Conservation (phyloP, 1,140 invertebrate genomes). For the Drosophila melanogaster region DNA sequence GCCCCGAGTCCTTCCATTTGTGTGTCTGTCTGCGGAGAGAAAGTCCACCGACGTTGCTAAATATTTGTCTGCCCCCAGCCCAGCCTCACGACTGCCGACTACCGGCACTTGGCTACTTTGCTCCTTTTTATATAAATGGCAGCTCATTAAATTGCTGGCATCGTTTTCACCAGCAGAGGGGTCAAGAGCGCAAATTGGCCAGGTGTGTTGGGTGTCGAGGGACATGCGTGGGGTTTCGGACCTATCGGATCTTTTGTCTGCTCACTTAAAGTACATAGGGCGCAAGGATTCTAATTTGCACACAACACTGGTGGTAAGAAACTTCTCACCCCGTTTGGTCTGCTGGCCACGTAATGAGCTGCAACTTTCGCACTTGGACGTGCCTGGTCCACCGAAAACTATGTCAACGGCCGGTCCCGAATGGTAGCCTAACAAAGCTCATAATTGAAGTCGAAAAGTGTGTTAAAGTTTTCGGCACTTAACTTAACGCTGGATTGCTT, state of each 20-base stretch:
- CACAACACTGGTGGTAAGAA: conserved; percentile 33
- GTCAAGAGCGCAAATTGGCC: conserved; percentile 52
- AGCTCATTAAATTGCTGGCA: conserved; percentile 80
- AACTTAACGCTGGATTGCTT: conserved; percentile 68
- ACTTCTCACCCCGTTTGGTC: conserved; percentile 69
- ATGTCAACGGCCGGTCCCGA: conserved; percentile 56
- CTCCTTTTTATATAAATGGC: conserved; percentile 75
- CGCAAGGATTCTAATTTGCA: conserved; percentile 70
- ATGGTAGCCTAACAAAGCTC: conserved; percentile 3
- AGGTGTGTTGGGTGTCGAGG: conserved; percentile 11
- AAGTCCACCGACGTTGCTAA: conserved; percentile 60
- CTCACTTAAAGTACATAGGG: conserved; percentile 44
- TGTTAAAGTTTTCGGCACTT: conserved; percentile 70
- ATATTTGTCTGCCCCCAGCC: conserved; percentile 75
- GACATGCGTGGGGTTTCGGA: not conserved
- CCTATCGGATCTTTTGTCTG: conserved; percentile 4
- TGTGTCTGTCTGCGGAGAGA: conserved; percentile 36
- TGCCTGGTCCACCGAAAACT: conserved; percentile 53
- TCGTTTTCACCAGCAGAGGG: conserved; percentile 49
- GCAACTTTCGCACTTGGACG: conserved; percentile 74
- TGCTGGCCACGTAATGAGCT: conserved; percentile 78
- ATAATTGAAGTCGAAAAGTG: conserved; percentile 39
- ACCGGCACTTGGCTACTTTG: conserved; percentile 37
- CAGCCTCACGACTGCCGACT: conserved; percentile 5
- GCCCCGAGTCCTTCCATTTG: conserved; percentile 35